phyloP scores from a whole-genome alignment of 2,113 vertebrate species.

The Pagrus major region DNA sequence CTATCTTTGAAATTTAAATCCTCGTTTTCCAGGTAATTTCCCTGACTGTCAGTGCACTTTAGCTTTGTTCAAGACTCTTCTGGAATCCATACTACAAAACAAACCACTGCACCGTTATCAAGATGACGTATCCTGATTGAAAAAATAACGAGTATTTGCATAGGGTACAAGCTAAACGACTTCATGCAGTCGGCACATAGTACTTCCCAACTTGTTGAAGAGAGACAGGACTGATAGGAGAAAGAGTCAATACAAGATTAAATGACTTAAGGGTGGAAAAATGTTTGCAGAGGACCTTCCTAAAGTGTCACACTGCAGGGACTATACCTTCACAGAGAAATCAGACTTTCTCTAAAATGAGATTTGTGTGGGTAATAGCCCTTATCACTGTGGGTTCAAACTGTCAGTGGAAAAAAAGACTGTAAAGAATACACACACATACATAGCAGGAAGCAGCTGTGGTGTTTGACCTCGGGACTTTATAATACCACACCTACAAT shows the following conservation, averaged over 20 bases:
- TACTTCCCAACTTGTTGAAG: constrained; percentile 24
- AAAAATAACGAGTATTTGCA: constrained; percentile 17
- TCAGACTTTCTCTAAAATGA: neutral
- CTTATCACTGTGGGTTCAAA: neutral
- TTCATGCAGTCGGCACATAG: constrained; percentile 3
- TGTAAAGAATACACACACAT: constrained; percentile 6
- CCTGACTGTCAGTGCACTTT: neutral
- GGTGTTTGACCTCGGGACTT: constrained; percentile 34
- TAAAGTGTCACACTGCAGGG: constrained; percentile 25
- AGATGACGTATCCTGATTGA: constrained; percentile 11
- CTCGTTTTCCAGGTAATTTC: neutral
- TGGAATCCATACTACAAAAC: neutral
- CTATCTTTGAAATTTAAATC: neutral
- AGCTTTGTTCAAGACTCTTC: neutral
- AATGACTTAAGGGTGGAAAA: constrained; percentile 44
- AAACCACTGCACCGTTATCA: neutral
- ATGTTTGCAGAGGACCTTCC: constrained; percentile 36
- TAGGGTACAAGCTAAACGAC: constrained; percentile 18
- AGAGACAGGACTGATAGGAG: constrained; percentile 19
- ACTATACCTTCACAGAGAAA: constrained; percentile 10
- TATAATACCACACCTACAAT: constrained; percentile 43
- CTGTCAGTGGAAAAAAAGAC: neutral
- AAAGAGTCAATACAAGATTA: constrained; percentile 42
- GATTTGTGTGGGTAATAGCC: neutral
- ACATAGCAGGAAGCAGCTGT: neutral